Evolutionary conservation across 2,113 vertebrate genomes (phyloP).

Genomic region (Prunella fulvescens): DNA sequence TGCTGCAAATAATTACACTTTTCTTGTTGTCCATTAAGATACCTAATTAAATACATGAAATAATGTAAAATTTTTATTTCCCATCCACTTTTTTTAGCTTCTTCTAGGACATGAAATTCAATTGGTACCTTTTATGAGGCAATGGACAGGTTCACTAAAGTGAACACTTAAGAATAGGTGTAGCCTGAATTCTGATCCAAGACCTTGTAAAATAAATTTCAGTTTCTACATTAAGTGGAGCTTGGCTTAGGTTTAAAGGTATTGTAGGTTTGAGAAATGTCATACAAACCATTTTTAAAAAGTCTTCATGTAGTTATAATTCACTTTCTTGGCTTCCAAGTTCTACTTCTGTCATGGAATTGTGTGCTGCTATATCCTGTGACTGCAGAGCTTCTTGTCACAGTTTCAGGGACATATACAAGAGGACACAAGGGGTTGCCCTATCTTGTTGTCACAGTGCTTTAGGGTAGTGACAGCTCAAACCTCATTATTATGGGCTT

Average conservation of each 20-base stretch:
- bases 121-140: not conserved
- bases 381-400: not conserved
- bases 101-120: not conserved
- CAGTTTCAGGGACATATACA: not conserved
- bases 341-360: not conserved
- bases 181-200: not conserved
- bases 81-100: not conserved
- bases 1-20: not conserved
- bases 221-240: not conserved
- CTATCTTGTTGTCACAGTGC: accelerated
- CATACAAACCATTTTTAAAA: not conserved
- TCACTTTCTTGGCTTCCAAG: not conserved
- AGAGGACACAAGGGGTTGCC: not conserved
- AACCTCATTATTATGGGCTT: not conserved
- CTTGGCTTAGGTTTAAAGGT: not conserved
- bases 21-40: not conserved
- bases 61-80: not conserved
- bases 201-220: not conserved
- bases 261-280: not conserved
- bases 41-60: not conserved
- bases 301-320: not conserved
- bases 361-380: not conserved
- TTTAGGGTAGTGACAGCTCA: not conserved
- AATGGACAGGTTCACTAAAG: not conserved
- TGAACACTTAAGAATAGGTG: not conserved